These are phyloP conservation scores for Andrena haemorrhoa DNA, from an alignment of 2,888 invertebrate genomes.

Conservation along the genomic window DNA sequence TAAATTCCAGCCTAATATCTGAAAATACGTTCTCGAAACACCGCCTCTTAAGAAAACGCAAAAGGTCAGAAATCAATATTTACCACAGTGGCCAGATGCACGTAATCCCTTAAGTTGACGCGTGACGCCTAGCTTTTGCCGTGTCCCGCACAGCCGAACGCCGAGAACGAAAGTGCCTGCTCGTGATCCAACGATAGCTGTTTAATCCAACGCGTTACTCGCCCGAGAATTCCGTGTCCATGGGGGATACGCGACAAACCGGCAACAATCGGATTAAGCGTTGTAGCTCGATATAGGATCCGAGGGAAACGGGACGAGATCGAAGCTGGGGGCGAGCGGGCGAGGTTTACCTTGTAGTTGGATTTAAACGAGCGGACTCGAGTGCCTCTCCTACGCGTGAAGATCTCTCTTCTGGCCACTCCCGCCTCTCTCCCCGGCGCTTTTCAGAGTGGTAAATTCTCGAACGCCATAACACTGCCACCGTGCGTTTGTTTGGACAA, in stretches of 20 bases:
- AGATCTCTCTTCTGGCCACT: conserved; percentile 52
- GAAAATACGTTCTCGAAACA: background rate
- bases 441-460: conserved; percentile 74
- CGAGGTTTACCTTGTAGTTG: conserved; percentile 65
- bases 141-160: background rate
- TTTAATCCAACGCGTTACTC: conserved; percentile 34
- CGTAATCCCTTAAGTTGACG: background rate
- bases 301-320: conserved; percentile 19
- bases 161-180: background rate
- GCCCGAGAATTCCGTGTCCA: conserved; percentile 16
- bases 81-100: background rate
- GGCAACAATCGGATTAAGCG: conserved; percentile 61
- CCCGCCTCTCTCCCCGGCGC: conserved; percentile 27
- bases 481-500: conserved; percentile 81
- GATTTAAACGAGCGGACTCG: conserved; percentile 58
- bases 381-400: conserved; percentile 61
- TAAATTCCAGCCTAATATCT: background rate
- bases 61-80: background rate
- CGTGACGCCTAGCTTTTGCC: background rate
- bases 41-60: background rate
- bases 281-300: conserved; percentile 40
- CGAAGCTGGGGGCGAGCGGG: conserved; percentile 1
- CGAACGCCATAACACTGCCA: conserved; percentile 73
- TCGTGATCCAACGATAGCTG: conserved; percentile 32
- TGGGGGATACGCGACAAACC: conserved; percentile 40